These are phyloP conservation scores for Anoplopoma fimbria DNA, from an alignment of 2,113 vertebrate genomes.

Conservation along the genomic window DNA sequence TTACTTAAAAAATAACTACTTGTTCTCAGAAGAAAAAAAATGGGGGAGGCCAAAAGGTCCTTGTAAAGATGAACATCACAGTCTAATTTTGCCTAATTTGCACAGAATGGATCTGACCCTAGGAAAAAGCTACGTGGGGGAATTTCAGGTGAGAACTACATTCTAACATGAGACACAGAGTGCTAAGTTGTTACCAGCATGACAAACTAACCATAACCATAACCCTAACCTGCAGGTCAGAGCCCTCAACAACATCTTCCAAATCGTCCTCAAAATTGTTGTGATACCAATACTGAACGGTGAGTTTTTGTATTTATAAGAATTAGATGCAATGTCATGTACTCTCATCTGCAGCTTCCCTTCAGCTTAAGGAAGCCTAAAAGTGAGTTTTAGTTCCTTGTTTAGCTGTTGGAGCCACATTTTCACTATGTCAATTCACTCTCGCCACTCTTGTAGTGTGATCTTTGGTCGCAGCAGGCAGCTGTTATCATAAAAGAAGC, in stretches of 20 bases:
- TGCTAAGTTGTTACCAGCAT: background rate
- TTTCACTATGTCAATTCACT: background rate
- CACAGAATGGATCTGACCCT: slow-evolving; percentile 78
- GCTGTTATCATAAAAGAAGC: background rate
- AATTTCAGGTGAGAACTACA: slow-evolving; percentile 76
- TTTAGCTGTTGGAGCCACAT: background rate
- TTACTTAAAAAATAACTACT: background rate
- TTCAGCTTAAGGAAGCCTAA: background rate
- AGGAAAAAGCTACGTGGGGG: slow-evolving; percentile 78
- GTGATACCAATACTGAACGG: slow-evolving; percentile 79
- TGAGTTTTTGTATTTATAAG: slow-evolving; percentile 47
- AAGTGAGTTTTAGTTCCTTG: background rate
- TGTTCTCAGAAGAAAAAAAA: slow-evolving; percentile 8
- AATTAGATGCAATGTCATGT: background rate
- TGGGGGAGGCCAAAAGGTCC: slow-evolving; percentile 21
- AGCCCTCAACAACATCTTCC: slow-evolving; percentile 68
- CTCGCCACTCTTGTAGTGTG: background rate
- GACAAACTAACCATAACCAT: background rate
- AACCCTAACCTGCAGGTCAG: slow-evolving; percentile 67
- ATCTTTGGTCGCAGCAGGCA: background rate
- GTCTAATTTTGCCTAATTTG: slow-evolving; percentile 56
- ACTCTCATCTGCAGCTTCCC: background rate
- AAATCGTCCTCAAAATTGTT: slow-evolving; percentile 68
- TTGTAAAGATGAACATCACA: slow-evolving; percentile 27
- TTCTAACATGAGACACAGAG: background rate